Base-by-base conservation (phyloP, 2,113 vertebrate genomes). In the Cercopithecus mona region DNA sequence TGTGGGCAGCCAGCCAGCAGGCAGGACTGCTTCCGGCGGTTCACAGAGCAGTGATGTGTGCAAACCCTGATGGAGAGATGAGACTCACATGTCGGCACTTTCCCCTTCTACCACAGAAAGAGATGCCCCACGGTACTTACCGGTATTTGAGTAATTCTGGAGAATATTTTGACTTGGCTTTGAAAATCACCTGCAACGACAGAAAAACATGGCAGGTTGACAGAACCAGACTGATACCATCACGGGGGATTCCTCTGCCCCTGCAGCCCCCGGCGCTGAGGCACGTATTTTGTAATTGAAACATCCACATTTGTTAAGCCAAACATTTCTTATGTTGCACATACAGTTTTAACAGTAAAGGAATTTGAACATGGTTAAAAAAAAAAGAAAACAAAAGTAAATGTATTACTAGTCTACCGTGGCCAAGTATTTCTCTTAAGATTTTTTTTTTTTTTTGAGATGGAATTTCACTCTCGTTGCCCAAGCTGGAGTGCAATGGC, bases 101-200 rank as follows among this genome's bases (percentile, higher is more conserved):
- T 38, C 22, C 70, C 35, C 76, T 32, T 16, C 27, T 30, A 27
- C 6, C 40, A 2, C 18, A 13, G 27, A 78, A 66, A 57, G 81
- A 55, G 88, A 59, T 1, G 0, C 75, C 82, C 75, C 1, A 8
- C 1, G 18, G 75, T 83, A 98, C 98, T 99, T 98, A 99, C 99
- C 99, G 99, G 98, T 99, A 99, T 98, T 99, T 99, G 97, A 99
- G 98, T 90, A 99, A 98, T 95, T 99, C 99, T 90, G 99, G 99
- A 90, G 99, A 99, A 84, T 99, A 99, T 96, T 99, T 99, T 12
- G 99, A 99, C 98, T 99, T 99, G 68, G 99, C 99, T 98, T 99
- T 99, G 98, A 99, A 99, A 98, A 99, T 99, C 93, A 99, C 99
- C 99, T 99, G 99, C 76, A 97, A 98, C 20, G 97, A 97, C 48